Evolutionary conservation across 2,888 invertebrate genomes (phyloP).

Genomic region (Choreutis nemorana): DNA sequence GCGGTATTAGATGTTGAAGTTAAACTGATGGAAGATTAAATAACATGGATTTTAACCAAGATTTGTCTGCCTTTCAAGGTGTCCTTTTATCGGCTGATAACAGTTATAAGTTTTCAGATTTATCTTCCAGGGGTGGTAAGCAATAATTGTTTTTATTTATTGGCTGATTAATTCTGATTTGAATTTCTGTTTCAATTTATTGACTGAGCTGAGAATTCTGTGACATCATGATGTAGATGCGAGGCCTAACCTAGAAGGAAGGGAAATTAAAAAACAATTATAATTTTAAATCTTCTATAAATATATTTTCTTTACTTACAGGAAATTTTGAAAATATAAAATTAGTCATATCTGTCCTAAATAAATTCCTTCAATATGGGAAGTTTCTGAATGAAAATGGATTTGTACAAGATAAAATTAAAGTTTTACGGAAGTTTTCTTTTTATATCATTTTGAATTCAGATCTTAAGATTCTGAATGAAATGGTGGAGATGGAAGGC

Average conservation of each 20-base stretch:
- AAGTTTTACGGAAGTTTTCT: constrained; percentile 30
- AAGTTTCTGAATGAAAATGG: constrained; percentile 25
- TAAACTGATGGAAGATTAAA: too few relatives aligned
- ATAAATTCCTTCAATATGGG: constrained; percentile 28
- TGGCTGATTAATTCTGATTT: too few relatives aligned
- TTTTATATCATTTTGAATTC: constrained; percentile 43
- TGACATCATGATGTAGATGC: too few relatives aligned
- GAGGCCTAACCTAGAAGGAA: too few relatives aligned
- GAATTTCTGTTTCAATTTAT: too few relatives aligned
- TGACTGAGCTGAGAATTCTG: too few relatives aligned
- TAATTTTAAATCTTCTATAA: constrained; percentile 1
- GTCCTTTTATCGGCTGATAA: constrained; percentile 40
- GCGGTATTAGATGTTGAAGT: too few relatives aligned
- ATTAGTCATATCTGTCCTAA: constrained; percentile 23
- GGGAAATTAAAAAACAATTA: constrained; percentile 3
- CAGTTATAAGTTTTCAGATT: constrained; percentile 29
- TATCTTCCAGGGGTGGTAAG: constrained; percentile 45
- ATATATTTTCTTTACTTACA: constrained; percentile 18
- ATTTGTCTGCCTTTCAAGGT: constrained; percentile 44
- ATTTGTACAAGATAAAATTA: constrained; percentile 15
- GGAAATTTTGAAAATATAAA: constrained; percentile 47
- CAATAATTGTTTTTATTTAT: background rate
- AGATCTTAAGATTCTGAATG: constrained; percentile 31
- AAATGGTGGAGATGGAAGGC: constrained; percentile 33
- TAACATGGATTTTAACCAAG: constrained; percentile 41